Percentiles rank a stretch among this genome's conserved stretches.
These are phyloP conservation scores for Lamellibrachia columna DNA, from an alignment of 2,888 invertebrate species.

Conservation along the genomic window DNA sequence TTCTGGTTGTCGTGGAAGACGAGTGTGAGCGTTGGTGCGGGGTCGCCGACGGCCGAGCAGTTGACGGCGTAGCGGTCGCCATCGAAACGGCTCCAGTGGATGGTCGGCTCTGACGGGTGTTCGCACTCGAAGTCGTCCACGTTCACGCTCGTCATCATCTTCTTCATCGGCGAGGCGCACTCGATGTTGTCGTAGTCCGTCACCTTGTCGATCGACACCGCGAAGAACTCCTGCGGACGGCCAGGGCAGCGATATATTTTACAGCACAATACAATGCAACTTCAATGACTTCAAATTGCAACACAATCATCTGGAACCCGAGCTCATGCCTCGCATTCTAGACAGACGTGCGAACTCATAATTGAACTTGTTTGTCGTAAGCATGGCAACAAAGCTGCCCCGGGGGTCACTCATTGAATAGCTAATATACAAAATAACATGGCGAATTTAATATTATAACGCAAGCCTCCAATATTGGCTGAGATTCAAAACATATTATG, in stretches of 20 bases:
- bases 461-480: too few relatives aligned
- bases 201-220: conserved; percentile 33
- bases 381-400: too few relatives aligned
- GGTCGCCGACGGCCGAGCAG: conserved; percentile 38
- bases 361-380: too few relatives aligned
- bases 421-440: too few relatives aligned
- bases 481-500: too few relatives aligned
- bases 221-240: conserved; percentile 34
- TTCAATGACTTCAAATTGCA: too few relatives aligned
- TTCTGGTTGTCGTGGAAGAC: conserved; percentile 29
- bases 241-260: neutral
- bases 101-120: conserved; percentile 30
- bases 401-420: too few relatives aligned
- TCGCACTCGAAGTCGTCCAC: conserved; percentile 31
- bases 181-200: conserved; percentile 35
- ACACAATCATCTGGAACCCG: too few relatives aligned
- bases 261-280: too few relatives aligned
- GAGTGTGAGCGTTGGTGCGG: conserved; percentile 39
- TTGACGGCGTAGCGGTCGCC: conserved; percentile 32
- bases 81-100: conserved; percentile 30
- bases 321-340: too few relatives aligned
- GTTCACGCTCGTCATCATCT: conserved; percentile 21
- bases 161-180: conserved; percentile 34
- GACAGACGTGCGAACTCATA: too few relatives aligned
- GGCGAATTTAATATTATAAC: too few relatives aligned